phyloP scores from a whole-genome alignment of 2,113 vertebrate species.

The Nematolebias whitei region DNA sequence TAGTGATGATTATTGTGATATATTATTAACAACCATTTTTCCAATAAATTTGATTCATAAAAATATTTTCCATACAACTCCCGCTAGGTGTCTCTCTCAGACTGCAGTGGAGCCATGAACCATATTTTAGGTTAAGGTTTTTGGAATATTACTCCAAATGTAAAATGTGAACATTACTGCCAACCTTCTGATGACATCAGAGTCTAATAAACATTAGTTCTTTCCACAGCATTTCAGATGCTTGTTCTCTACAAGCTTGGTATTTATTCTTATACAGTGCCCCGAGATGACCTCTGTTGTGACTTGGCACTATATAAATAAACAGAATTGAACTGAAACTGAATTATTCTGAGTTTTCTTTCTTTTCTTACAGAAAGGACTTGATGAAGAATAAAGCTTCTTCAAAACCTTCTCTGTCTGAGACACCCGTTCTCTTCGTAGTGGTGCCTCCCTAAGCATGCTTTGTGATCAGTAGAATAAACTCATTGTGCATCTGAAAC shows the following conservation, averaged over 20 bases:
- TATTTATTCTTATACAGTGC: slow-evolving; percentile 30
- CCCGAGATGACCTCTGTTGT: too few relatives aligned
- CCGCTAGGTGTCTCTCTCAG: not conserved
- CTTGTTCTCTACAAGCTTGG: not conserved
- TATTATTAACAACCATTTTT: too few relatives aligned
- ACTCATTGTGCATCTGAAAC: slow-evolving; percentile 32
- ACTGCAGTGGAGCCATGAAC: not conserved
- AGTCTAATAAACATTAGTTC: not conserved
- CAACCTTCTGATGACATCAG: not conserved
- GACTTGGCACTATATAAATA: too few relatives aligned
- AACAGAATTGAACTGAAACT: too few relatives aligned
- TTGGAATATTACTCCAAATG: too few relatives aligned
- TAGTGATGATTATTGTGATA: too few relatives aligned
- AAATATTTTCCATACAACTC: not conserved
- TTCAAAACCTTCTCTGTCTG: slow-evolving; percentile 7
- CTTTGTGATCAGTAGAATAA: slow-evolving; percentile 47
- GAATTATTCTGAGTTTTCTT: slow-evolving; percentile 5
- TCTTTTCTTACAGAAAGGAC: slow-evolving; percentile 67
- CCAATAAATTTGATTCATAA: not conserved
- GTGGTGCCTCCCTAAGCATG: slow-evolving; percentile 49
- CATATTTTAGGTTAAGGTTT: too few relatives aligned
- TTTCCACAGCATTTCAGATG: not conserved
- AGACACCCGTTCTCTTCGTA: slow-evolving; percentile 15
- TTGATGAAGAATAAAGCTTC: slow-evolving; percentile 71
- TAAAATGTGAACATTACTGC: too few relatives aligned